Percentiles rank a stretch among this genome's conserved stretches.
phyloP scores from a whole-genome alignment of 1,140 invertebrate species.

The Listronotus bonariensis region DNA sequence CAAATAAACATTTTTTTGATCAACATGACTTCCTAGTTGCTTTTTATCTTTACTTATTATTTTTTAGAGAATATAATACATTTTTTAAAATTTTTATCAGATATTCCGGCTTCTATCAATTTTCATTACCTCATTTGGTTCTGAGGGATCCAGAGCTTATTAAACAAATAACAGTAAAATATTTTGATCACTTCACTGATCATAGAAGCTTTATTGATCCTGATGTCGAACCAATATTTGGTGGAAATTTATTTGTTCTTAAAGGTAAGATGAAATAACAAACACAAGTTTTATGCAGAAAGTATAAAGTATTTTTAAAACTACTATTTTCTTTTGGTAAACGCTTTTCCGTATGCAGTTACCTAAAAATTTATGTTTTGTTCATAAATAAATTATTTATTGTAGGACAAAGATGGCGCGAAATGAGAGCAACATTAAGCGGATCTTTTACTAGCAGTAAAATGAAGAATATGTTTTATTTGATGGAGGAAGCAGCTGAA shows the following conservation, averaged over 20 bases:
- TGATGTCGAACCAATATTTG: background rate
- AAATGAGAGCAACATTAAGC: slow-evolving; percentile 50
- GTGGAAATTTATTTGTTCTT: slow-evolving; percentile 2
- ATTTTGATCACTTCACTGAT: slow-evolving; percentile 3
- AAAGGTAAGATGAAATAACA: background rate
- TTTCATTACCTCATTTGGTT: background rate
- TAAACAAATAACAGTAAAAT: background rate
- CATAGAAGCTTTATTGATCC: background rate
- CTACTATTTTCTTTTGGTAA: too few species aligned
- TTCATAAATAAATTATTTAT: background rate
- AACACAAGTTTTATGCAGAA: too few species aligned
- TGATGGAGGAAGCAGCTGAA: slow-evolving; percentile 45
- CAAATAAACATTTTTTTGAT: too few species aligned
- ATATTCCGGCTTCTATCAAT: background rate
- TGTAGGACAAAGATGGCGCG: slow-evolving; percentile 52
- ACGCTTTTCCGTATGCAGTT: too few species aligned
- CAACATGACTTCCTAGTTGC: too few species aligned
- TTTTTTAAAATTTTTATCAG: background rate
- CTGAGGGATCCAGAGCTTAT: background rate
- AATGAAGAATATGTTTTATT: slow-evolving; percentile 52
- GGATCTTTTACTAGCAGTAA: slow-evolving; percentile 55
- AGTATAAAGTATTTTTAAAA: too few species aligned
- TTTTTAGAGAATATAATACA: too few species aligned
- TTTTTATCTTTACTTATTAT: too few species aligned
- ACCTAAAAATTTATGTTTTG: background rate